Conservation (phyloP, 2,797 vertebrate genomes). For the Micrastur ruficollis region DNA sequence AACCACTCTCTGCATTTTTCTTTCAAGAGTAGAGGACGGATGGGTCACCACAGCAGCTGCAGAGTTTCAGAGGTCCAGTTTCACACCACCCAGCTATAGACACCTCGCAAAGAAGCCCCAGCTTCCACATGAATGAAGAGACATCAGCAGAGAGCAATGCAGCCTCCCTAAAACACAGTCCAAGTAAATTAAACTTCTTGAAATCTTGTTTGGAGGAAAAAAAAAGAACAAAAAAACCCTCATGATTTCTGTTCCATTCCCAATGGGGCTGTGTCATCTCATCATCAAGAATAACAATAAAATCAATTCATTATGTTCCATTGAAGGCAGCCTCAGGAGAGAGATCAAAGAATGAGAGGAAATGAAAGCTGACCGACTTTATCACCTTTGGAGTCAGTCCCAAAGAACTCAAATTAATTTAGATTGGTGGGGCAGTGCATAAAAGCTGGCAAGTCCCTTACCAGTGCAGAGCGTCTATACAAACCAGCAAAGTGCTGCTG, state of each 20-base stretch:
- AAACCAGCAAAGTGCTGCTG: not conserved
- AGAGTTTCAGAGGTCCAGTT: not conserved
- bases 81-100: not conserved
- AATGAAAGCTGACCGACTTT: constrained; percentile 55
- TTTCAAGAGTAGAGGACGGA: not conserved
- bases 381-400: constrained; percentile 58
- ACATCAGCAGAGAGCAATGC: not conserved
- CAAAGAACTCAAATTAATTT: constrained; percentile 58
- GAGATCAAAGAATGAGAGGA: constrained; percentile 57
- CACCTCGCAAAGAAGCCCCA: not conserved
- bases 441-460: constrained; percentile 7
- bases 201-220: not conserved
- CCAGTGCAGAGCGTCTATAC: not conserved
- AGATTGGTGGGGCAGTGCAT: constrained; percentile 33
- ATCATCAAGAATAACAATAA: constrained; percentile 50
- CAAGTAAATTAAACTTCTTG: not conserved
- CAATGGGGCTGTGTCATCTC: not conserved
- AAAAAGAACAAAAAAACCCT: not conserved
- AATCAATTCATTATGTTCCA: constrained; percentile 50
- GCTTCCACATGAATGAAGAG: not conserved
- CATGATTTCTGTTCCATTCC: not conserved
- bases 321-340: constrained; percentile 39
- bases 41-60: not conserved
- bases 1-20: not conserved
- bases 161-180: not conserved